These are phyloP conservation scores for Thamnophis elegans DNA, from an alignment of 2,797 vertebrate species.

Conservation along the genomic window DNA sequence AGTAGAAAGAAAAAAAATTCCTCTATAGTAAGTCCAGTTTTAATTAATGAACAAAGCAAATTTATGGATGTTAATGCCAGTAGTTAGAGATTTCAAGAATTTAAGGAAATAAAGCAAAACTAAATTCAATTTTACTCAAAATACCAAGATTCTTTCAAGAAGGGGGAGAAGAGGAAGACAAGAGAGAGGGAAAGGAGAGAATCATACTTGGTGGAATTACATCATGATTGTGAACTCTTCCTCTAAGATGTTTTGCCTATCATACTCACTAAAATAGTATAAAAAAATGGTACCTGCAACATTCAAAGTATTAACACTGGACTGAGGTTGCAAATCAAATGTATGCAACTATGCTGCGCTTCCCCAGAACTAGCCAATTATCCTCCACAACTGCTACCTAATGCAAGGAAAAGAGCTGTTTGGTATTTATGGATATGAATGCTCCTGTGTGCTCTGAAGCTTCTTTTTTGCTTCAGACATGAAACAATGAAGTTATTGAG, in stretches of 20 bases:
- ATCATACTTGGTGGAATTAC: slow-evolving; percentile 68
- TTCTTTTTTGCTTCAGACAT: not conserved
- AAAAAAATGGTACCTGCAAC: slow-evolving; percentile 58
- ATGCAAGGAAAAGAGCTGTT: not conserved
- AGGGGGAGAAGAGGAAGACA: not conserved
- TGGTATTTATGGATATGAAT: not conserved
- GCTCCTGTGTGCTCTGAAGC: not conserved
- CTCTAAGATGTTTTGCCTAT: slow-evolving; percentile 53
- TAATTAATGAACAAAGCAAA: not conserved
- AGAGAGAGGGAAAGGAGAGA: slow-evolving; percentile 28
- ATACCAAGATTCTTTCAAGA: not conserved
- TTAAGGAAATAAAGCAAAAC: not conserved
- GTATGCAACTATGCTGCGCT: not conserved
- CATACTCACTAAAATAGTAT: slow-evolving; percentile 32
- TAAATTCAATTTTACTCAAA: not conserved
- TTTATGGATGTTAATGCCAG: not conserved
- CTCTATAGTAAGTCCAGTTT: not conserved
- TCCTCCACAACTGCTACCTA: not conserved
- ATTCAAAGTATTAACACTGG: not conserved
- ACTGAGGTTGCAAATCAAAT: not conserved
- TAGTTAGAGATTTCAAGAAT: not conserved
- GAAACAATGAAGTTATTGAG: not conserved
- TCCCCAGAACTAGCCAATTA: not conserved
- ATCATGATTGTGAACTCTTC: slow-evolving; percentile 66
- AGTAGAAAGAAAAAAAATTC: not conserved